Base-by-base conservation (phyloP, 2,113 vertebrate species). In the Pontoporia blainvillei region DNA sequence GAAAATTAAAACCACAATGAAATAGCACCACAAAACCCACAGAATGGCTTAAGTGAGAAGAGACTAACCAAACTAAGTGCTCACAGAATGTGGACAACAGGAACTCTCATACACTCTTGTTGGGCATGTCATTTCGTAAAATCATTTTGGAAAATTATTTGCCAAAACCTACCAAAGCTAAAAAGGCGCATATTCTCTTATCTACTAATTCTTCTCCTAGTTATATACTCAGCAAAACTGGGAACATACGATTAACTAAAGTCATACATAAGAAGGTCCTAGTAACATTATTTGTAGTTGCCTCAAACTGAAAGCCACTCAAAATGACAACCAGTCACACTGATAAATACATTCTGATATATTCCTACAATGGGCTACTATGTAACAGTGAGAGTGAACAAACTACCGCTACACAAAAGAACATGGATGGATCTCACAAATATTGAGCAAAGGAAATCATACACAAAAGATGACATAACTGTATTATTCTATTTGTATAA, bases 11-110 rank as follows among this genome's bases (percentile, higher is more conserved):
- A 20, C 6, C 31, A 52, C 15, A 54, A 3, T 73, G 6, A 83
- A 64, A 44, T 54, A 39, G 8, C 5, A 34, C 2, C 8, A 54
- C 12, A 36, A 0, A 13, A 67, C 54, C 17, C n/a, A 67, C 10
- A 71, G 11, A 88, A 84, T 0, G 9, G 2, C 44, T 67, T 46
- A 52, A 41, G 17, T 79, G n/a, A 85, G 20, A 64, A 69, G 44
- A n/a, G 11, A 17, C 2, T 46, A 21, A 46, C 2, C 1, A 86
- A n/a, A 3, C 1, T 3, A 76, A 87, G 13, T 8, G 1, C 34
- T 90, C 14, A 17, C 8, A 46, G 25, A 89, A 59, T 9, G 9
- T 49, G 2, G 25, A 34, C 20, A 1, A 13, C 6, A 29, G 3
- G 11, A 69, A 17, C 8, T 39, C 34, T 75, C 34, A 59, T 20